Evolutionary conservation across 2,113 vertebrate species (phyloP).

Genomic region (Chrysemys picta): DNA sequence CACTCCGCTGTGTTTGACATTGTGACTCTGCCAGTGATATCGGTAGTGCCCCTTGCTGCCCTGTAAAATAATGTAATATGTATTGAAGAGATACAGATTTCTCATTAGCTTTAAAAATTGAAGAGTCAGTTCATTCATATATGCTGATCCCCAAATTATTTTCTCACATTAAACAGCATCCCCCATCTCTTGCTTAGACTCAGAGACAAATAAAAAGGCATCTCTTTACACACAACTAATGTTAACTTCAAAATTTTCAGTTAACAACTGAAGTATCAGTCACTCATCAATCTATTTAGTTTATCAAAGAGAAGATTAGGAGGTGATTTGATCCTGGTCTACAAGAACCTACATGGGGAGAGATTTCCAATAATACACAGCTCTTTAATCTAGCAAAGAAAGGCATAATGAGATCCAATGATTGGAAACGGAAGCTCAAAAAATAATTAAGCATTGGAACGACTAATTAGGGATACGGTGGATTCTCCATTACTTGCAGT

Average conservation of each 20-base stretch:
- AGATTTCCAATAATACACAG: not conserved
- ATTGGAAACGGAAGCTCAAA: not conserved
- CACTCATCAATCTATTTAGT: not conserved
- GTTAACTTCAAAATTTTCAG: not conserved
- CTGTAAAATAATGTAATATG: constrained; percentile 71
- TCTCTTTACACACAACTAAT: not conserved
- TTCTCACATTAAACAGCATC: not conserved
- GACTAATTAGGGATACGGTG: not conserved
- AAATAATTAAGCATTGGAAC: constrained; percentile 1
- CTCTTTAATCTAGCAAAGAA: not conserved
- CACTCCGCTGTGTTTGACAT: constrained; percentile 98
- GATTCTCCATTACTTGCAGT: not conserved
- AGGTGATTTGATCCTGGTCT: not conserved
- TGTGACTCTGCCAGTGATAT: constrained; percentile 99
- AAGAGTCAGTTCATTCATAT: not conserved
- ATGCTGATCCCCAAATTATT: not conserved
- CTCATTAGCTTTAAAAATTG: not conserved
- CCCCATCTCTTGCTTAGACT: not conserved
- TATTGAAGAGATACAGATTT: not conserved
- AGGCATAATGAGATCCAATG: not conserved
- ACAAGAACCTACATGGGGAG: not conserved
- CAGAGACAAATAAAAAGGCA: not conserved
- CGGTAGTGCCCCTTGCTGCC: constrained; percentile 96
- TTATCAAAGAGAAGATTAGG: not conserved
- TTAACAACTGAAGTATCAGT: not conserved